Evolutionary conservation across 2,888 invertebrate genomes (phyloP).

Genomic region (Bellardia bayeri): DNA sequence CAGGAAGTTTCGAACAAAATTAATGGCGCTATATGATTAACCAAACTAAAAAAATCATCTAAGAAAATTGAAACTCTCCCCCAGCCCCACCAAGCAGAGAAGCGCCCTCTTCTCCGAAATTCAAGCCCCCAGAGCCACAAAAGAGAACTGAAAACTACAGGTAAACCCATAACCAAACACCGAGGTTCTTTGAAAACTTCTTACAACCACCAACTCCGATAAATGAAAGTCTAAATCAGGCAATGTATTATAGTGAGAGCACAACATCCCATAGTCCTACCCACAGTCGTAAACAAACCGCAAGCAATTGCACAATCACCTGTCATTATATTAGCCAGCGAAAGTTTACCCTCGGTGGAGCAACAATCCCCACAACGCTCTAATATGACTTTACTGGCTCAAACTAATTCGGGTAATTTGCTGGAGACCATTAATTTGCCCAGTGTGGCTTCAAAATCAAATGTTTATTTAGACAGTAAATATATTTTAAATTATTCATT

Average conservation of each 20-base stretch:
- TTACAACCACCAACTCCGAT: conserved; percentile 53
- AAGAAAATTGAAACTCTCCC: conserved; percentile 31
- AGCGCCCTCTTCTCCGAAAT: conserved; percentile 56
- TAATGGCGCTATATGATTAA: conserved; percentile 58
- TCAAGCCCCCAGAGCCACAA: conserved; percentile 77
- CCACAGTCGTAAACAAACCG: conserved; percentile 17
- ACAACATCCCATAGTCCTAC: conserved; percentile 75
- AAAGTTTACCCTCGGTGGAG: conserved; percentile 77
- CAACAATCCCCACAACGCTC: conserved; percentile 34
- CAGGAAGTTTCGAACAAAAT: conserved; percentile 6
- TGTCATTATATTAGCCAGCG: conserved; percentile 78
- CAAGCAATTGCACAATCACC: conserved; percentile 49
- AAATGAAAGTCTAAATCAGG: conserved; percentile 77
- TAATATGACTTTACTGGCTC: conserved; percentile 68
- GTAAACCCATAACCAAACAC: conserved; percentile 76
- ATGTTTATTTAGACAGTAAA: neutral
- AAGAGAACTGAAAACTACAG: conserved; percentile 76
- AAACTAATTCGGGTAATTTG: conserved; percentile 69
- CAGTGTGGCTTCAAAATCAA: conserved; percentile 68
- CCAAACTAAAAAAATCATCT: conserved; percentile 68
- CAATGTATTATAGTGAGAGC: conserved; percentile 84
- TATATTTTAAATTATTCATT: conserved; percentile 79
- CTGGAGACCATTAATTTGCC: conserved; percentile 81
- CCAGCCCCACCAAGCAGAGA: conserved; percentile 2
- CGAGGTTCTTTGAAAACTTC: conserved; percentile 67